Percentiles rank a stretch among this genome's conserved stretches.
phyloP scores from a whole-genome alignment of 2,888 invertebrate species.

The Ochropleura leucogaster region DNA sequence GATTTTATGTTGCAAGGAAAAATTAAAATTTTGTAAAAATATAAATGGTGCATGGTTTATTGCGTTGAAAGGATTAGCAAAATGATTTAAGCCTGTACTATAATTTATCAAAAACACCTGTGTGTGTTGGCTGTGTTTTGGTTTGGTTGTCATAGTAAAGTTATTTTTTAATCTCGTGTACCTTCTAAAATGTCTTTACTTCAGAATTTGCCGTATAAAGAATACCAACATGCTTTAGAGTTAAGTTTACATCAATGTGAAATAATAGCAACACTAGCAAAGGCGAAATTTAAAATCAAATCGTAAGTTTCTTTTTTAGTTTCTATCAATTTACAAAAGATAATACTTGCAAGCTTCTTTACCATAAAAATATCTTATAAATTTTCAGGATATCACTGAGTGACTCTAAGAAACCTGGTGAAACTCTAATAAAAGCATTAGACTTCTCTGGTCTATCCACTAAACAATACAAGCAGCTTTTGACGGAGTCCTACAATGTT shows the following conservation, averaged over 20 bases:
- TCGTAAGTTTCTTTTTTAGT: constrained; percentile 69
- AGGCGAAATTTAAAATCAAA: constrained; percentile 67
- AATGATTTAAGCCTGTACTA: background rate
- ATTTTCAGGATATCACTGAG: constrained; percentile 76
- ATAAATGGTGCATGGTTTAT: background rate
- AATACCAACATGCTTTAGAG: constrained; percentile 78
- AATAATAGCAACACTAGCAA: constrained; percentile 79
- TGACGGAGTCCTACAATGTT: constrained; percentile 65
- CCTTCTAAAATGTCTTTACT: constrained; percentile 79
- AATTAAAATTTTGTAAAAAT: background rate
- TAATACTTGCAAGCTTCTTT: background rate
- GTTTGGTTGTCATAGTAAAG: background rate
- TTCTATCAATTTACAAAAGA: background rate
- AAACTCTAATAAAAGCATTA: constrained; percentile 79
- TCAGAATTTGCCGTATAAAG: constrained; percentile 78
- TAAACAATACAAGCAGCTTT: constrained; percentile 72
- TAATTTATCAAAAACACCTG: constrained; percentile 29
- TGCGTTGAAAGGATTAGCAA: background rate
- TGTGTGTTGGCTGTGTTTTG: too few species aligned
- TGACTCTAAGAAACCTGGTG: constrained; percentile 79
- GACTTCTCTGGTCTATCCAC: constrained; percentile 79
- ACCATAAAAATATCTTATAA: background rate
- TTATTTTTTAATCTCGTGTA: background rate
- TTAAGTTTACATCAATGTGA: constrained; percentile 81
- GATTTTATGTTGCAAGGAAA: too few species aligned